Base-by-base conservation (phyloP, 1,140 invertebrate species). In the Schlechtendalia chinensis region DNA sequence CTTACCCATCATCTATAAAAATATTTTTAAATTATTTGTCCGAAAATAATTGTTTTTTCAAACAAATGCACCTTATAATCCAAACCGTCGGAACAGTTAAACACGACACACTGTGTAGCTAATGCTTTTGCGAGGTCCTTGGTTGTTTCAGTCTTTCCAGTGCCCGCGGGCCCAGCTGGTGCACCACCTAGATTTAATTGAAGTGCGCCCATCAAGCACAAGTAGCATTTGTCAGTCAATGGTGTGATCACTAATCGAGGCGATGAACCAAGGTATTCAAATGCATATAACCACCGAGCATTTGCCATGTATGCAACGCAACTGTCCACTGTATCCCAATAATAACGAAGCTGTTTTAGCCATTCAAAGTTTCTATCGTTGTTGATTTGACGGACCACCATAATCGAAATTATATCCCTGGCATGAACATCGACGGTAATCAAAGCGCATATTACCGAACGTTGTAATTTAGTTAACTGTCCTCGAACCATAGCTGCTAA, bases 111-210 rank as follows among this genome's bases (percentile, higher is more conserved):
- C 84, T 94, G 94, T 82, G 94, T 93, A 3, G 94, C 94, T 59
- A 95, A 84, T 0, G 93, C 90, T 86, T 96, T 96, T 5, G 94
- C 93, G 81, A 96, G 88, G 88, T 96, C 94, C 87, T 96, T 96
- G 0, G 93, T 95, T 0, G 95, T 96, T 88, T 97, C 96, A 1
- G 96, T 97, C 88, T 98, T 98, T 1, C 96, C 96, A 0, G 95
- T 97, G 22, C 96, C 96, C 19, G 93, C 94, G 2, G 95, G 95
- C 1, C 95, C 81, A 81, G 95, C 90, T 24, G 94, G 91, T 58
- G 93, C 94, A 47, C 95, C 95, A 39, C 90, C 94, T 65, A 95
- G 85, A 85, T 94, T 92, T 63, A 95, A 84, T 84, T 94, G 94
- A 22, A 95, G 87, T 4, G 94, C 94, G 22, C 94, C 94, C 92